Evolutionary conservation across 2,113 vertebrate species (phyloP), one percentile per base, ranked within the genome.

Genomic region (Xiphophorus maculatus): DNA sequence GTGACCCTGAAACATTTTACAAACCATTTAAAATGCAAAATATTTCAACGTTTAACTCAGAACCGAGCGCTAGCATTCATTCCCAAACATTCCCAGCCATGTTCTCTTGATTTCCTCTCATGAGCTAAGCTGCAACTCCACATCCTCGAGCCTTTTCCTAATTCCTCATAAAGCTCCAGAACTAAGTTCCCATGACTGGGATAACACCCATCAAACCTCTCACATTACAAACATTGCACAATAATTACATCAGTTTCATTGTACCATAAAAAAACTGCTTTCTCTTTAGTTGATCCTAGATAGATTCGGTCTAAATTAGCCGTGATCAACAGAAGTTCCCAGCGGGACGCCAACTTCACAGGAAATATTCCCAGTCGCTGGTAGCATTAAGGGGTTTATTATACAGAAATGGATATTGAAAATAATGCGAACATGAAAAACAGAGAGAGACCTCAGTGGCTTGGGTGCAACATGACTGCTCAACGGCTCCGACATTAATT

Each of bases 211-310:
- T 22, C n/a, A 82, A 74, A 48, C 17, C 71, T 42, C 48, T 33
- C 28, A 64, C 74, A 77, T 90, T 88, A 73, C 88, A 82, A 13
- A 54, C 4, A 42, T 77, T 81, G 69, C 58, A 73, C 77, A 82
- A 89, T 66, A 73, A 81, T 91, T 91, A 80, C 91, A 82, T 88
- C 85, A 88, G 33, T 72, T 79, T 78, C 75, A 71, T 63, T 62
- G 17, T 60, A 32, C 72, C 58, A 35, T 58, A 58, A 85, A 84
- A 65, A 71, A 37, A 1, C 35, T 37, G 54, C 33, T 68, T 25
- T 66, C 68, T 79, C 44, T 77, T 33, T 44, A 32, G 69, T 9
- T 66, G 64, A 78, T 80, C 30, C 3, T 29, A 30, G 74, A 75
- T 72, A 74, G 71, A 81, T 72, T 73, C 75, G 29, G 62, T 84